phyloP scores from a whole-genome alignment of 2,888 invertebrate species.

The Cerceris ruficornis region DNA sequence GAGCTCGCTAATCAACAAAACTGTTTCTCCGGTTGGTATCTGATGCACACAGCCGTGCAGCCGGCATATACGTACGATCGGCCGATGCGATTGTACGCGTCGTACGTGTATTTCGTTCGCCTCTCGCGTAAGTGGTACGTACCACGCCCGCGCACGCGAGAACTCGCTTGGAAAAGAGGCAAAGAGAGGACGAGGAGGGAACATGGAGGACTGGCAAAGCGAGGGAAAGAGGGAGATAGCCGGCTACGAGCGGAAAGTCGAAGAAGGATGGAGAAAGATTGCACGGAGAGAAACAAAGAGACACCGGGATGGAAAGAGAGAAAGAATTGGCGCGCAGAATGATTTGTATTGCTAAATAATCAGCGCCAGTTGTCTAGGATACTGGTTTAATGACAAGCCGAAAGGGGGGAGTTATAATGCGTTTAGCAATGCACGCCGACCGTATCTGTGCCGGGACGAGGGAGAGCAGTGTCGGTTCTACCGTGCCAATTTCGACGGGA shows the following conservation, averaged over 20 bases:
- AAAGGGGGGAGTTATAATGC: conserved; percentile 65
- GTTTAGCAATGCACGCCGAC: conserved; percentile 54
- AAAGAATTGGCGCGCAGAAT: conserved; percentile 64
- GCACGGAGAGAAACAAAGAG: background rate
- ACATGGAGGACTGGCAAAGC: background rate
- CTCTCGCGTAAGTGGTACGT: conserved; percentile 62
- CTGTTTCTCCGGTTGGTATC: conserved; percentile 64
- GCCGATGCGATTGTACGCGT: conserved; percentile 21
- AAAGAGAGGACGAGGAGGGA: conserved; percentile 27
- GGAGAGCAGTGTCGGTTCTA: conserved; percentile 14
- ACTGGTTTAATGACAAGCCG: conserved; percentile 76
- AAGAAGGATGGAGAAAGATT: background rate
- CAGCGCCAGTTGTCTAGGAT: conserved; percentile 76
- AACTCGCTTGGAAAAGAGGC: conserved; percentile 60
- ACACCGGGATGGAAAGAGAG: conserved; percentile 30
- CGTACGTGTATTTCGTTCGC: conserved; percentile 38
- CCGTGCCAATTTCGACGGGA: conserved; percentile 56
- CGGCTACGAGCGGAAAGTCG: too few relatives aligned
- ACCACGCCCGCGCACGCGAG: conserved; percentile 79
- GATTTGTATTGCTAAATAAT: conserved; percentile 80
- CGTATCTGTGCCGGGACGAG: conserved; percentile 17
- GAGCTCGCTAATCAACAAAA: conserved; percentile 69
- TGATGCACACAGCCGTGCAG: conserved; percentile 55
- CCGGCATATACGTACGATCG: conserved; percentile 6
- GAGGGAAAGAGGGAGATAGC: conserved; percentile 1